A percentile compares a stretch with the other conserved stretches of the same genome.
Conservation (phyloP, 2,888 invertebrate species). For the Scaptomyza cyrtandrae region DNA sequence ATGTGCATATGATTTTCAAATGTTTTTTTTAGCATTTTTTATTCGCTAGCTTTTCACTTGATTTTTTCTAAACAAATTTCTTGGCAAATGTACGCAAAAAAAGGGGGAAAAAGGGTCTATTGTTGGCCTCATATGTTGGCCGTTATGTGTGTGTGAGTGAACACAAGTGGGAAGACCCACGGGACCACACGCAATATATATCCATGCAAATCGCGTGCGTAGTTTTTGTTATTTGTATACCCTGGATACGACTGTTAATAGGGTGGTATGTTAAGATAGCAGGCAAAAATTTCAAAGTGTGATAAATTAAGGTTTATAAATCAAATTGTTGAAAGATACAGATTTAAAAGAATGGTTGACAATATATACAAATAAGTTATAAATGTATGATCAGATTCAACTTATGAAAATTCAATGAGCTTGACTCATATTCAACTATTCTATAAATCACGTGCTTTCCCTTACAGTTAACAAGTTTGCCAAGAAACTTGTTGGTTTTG, state of each 20-base stretch:
- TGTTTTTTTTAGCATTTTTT: constrained; percentile 48
- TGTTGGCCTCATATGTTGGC: constrained; percentile 30
- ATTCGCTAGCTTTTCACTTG: constrained; percentile 66
- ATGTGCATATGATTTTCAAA: constrained; percentile 73
- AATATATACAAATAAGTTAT: too few relatives aligned
- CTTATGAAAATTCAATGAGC: too few relatives aligned
- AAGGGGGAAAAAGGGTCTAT: constrained; percentile 60
- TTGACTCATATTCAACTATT: too few relatives aligned
- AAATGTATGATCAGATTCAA: too few relatives aligned
- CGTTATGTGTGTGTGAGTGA: constrained; percentile 1
- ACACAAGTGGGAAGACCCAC: constrained; percentile 34
- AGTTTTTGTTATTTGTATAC: constrained; percentile 44
- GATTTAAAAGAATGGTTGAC: too few relatives aligned
- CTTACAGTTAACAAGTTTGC: background rate
- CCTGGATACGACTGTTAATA: constrained; percentile 3
- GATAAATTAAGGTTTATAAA: too few relatives aligned
- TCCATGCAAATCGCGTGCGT: constrained; percentile 64
- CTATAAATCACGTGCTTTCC: too few relatives aligned
- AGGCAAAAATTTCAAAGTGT: background rate
- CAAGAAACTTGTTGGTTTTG: background rate
- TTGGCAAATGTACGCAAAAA: constrained; percentile 31
- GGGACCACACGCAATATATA: constrained; percentile 45
- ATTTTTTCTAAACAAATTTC: constrained; percentile 70
- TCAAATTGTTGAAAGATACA: background rate
- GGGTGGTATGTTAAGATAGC: background rate